Evolutionary conservation across 2,797 vertebrate genomes (phyloP).

Genomic region (Galaxias olidus): DNA sequence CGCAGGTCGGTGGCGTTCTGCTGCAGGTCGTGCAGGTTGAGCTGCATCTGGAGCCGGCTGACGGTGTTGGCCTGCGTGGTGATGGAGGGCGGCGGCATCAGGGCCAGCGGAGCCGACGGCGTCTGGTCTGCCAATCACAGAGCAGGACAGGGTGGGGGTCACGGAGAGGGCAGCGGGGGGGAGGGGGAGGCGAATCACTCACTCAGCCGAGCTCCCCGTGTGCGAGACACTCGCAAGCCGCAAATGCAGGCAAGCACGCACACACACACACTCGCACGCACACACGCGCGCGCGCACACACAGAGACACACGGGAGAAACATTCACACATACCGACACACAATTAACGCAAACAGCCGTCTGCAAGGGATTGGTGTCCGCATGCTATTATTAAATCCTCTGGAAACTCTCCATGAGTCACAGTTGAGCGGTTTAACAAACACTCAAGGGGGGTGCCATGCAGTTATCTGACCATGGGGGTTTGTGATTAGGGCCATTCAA

Average conservation of each 20-base stretch:
- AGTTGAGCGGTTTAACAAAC: conserved; percentile 40
- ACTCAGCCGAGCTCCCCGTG: conserved; percentile 21
- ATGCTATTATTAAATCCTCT: conserved; percentile 55
- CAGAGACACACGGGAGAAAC: conserved; percentile 14
- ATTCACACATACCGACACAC: conserved; percentile 56
- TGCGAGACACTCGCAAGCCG: neutral
- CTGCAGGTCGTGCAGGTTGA: conserved; percentile 92
- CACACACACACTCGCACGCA: conserved; percentile 29
- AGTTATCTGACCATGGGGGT: conserved; percentile 56
- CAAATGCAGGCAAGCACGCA: conserved; percentile 1
- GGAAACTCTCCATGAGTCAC: conserved; percentile 32
- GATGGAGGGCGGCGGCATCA: conserved; percentile 83
- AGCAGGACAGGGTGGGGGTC: conserved; percentile 45
- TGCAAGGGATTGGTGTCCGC: conserved; percentile 41
- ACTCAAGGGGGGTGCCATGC: conserved; percentile 53
- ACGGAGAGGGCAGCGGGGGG: conserved; percentile 33
- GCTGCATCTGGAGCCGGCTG: conserved; percentile 90
- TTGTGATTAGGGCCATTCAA: conserved; percentile 59
- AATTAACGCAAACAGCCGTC: conserved; percentile 23
- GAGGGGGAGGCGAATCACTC: conserved; percentile 26
- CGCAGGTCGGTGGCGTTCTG: conserved; percentile 92
- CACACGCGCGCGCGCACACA: conserved; percentile 26
- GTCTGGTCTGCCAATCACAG: conserved; percentile 79
- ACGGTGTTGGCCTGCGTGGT: conserved; percentile 78
- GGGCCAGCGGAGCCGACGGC: conserved; percentile 83